A percentile compares a stretch with the other conserved stretches of the same genome.
These are phyloP conservation scores for Stichodactyla helianthus DNA, from an alignment of 64 coral and sea anemone genomes.

Conservation along the genomic window DNA sequence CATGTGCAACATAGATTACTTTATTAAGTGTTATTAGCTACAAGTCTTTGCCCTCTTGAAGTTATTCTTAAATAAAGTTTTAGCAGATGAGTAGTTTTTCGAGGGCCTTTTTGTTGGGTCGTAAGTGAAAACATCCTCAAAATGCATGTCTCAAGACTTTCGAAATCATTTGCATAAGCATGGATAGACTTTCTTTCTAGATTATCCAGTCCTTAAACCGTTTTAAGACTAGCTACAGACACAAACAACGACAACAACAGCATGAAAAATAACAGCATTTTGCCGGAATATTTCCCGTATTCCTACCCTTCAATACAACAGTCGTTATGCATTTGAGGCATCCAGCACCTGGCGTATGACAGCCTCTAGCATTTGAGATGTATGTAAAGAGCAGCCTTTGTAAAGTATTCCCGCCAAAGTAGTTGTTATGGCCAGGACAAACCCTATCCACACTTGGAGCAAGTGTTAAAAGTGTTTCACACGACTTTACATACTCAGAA, in stretches of 20 bases:
- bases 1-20: too few relatives aligned
- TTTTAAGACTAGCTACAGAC: not conserved
- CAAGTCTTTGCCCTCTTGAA: too few relatives aligned
- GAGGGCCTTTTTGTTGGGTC: too few relatives aligned
- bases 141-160: not conserved
- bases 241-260: constrained; percentile 62
- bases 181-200: not conserved
- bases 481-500: constrained; percentile 46
- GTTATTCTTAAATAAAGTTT: too few relatives aligned
- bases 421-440: constrained; percentile 53
- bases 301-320: constrained; percentile 53
- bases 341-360: constrained; percentile 21
- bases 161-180: not conserved
- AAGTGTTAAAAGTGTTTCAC: constrained; percentile 41
- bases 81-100: too few relatives aligned
- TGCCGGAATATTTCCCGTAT: constrained; percentile 44
- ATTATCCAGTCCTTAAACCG: too few relatives aligned
- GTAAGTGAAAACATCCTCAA: too few relatives aligned
- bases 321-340: constrained; percentile 25
- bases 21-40: too few relatives aligned
- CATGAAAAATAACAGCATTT: constrained; percentile 69
- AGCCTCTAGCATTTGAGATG: constrained; percentile 35
- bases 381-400: constrained; percentile 47
- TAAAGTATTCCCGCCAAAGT: constrained; percentile 48
- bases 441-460: constrained; percentile 46